phyloP scores from a whole-genome alignment of 2,113 vertebrate genomes.

The Epinephelus lanceolatus region DNA sequence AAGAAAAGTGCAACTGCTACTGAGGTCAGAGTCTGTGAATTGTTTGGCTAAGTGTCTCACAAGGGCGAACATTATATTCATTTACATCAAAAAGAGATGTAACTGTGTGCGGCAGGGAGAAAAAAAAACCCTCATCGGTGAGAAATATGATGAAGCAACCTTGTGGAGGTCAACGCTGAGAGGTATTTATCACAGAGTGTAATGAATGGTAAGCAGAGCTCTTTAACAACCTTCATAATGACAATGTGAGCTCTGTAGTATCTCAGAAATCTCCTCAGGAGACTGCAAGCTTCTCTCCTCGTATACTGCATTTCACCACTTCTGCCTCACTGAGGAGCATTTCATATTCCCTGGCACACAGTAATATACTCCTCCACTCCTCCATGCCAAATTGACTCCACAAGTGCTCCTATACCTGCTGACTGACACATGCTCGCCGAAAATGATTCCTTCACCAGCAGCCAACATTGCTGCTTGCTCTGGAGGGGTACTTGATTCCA shows the following conservation, averaged over 20 bases:
- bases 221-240: constrained; percentile 48
- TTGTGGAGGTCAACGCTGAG: constrained; percentile 3
- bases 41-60: constrained; percentile 33
- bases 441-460: constrained; percentile 78
- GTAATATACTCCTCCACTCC: constrained; percentile 74
- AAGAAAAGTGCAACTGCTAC: constrained; percentile 45
- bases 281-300: constrained; percentile 73
- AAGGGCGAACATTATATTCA: constrained; percentile 35
- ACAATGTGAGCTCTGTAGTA: constrained; percentile 43
- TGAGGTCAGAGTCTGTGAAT: constrained; percentile 43
- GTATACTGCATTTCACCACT: constrained; percentile 77
- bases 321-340: constrained; percentile 77
- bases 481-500: constrained; percentile 77
- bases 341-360: constrained; percentile 81
- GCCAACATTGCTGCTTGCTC: constrained; percentile 72
- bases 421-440: constrained; percentile 81
- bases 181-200: constrained; percentile 18
- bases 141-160: constrained; percentile 36
- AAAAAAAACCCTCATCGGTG: constrained; percentile 15
- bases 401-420: constrained; percentile 81
- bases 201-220: constrained; percentile 46
- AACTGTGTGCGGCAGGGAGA: background rate
- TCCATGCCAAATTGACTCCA: constrained; percentile 85
- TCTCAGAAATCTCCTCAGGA: constrained; percentile 69
- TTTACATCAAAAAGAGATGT: constrained; percentile 36